phyloP scores from a whole-genome alignment of 1,140 invertebrate genomes.

The Drepana arcuata region DNA sequence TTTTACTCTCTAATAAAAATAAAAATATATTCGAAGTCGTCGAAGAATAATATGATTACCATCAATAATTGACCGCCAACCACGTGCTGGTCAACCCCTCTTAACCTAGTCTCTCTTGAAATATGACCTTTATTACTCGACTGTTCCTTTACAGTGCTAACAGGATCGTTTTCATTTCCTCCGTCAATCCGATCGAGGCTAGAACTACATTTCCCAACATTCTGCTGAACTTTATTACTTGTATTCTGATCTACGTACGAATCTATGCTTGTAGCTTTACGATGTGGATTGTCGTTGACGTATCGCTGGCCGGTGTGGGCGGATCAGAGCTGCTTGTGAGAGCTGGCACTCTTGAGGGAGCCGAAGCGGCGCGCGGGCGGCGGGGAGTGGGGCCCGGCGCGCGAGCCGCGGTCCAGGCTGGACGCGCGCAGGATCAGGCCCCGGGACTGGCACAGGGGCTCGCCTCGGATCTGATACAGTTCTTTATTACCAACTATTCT shows the following conservation, averaged over 20 bases:
- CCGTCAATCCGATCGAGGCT: no score
- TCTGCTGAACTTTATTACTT: not conserved
- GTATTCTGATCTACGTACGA: not conserved
- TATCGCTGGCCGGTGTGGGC: no score
- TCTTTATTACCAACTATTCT: no score
- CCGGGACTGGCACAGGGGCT: constrained; percentile 37
- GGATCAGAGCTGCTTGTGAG: constrained; percentile 58
- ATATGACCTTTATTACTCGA: no score
- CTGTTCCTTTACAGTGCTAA: no score
- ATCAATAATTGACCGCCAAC: constrained; percentile 44
- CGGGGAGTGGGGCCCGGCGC: constrained; percentile 16
- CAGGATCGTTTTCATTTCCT: no score
- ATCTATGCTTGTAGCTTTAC: not conserved
- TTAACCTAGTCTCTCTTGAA: not conserved
- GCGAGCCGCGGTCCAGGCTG: constrained; percentile 53
- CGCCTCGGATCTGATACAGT: no score
- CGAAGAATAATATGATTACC: constrained; percentile 33
- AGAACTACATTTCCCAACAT: not conserved
- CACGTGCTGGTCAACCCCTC: constrained; percentile 10
- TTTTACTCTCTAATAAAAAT: no score
- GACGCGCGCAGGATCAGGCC: constrained; percentile 60
- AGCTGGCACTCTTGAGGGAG: constrained; percentile 45
- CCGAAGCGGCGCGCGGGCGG: constrained; percentile 31
- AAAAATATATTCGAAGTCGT: constrained; percentile 28
- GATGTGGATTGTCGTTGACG: no score